Evolutionary conservation across 2,797 vertebrate species (phyloP).

Genomic region (Atherinosoma microstoma): DNA sequence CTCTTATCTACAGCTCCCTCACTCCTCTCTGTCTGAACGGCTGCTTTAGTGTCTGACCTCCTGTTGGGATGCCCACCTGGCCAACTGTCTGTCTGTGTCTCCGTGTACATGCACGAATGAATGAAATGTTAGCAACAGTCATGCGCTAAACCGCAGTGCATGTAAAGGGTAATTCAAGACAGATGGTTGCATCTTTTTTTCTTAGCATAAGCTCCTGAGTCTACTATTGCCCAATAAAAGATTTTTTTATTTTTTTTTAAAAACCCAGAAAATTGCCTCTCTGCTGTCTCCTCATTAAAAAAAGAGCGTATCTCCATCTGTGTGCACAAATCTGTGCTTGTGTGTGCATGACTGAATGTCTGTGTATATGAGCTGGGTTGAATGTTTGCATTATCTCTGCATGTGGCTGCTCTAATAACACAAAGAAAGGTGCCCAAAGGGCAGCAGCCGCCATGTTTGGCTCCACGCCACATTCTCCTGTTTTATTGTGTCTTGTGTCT

Average conservation of each 20-base stretch:
- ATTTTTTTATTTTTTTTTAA: not conserved
- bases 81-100: conserved; percentile 18
- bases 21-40: conserved; percentile 20
- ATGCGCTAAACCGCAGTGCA: not conserved
- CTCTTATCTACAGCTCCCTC: conserved; percentile 11
- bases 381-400: conserved; percentile 68
- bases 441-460: conserved; percentile 57
- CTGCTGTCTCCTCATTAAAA: conserved; percentile 62
- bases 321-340: conserved; percentile 44
- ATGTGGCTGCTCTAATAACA: conserved; percentile 72
- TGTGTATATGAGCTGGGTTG: conserved; percentile 54
- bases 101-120: not conserved
- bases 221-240: conserved; percentile 17
- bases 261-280: conserved; percentile 51
- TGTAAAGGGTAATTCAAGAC: conserved; percentile 21
- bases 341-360: conserved; percentile 51
- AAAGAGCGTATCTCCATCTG: conserved; percentile 35
- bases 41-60: conserved; percentile 46
- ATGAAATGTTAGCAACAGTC: conserved; percentile 3
- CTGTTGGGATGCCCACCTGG: conserved; percentile 28
- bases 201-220: conserved; percentile 11
- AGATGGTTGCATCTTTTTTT: conserved; percentile 13
- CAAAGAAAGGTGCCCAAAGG: conserved; percentile 51
- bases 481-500: conserved; percentile 78
- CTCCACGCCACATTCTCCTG: conserved; percentile 56